Base-by-base conservation (phyloP, 2,113 vertebrate species). In the Hypocryptadius cinnamomeus region DNA sequence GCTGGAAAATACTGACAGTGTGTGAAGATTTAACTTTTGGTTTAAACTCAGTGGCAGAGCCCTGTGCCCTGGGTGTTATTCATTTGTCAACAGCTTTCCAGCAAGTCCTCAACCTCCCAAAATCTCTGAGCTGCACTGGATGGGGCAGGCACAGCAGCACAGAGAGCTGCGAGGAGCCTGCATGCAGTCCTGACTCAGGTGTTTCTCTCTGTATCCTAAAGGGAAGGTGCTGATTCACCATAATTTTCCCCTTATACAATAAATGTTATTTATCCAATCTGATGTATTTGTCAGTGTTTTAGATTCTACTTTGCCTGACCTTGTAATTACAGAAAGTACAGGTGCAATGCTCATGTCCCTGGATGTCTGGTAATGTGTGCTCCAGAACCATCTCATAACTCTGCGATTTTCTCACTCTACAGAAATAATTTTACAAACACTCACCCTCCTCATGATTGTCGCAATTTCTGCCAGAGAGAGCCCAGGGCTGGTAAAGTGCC, bases 401-500 rank as follows among this genome's bases (percentile, higher is more conserved):
- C 72, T 31, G 13, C 9, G 23, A 78, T 86, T 80, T 94, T 86
- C 73, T 87, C 63, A 39, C 48, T 72, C 35, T 9, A 39, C 56
- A 89, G 68, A 95, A 94, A 87, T 83, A 63, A 94, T 87, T 93
- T 92, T 74, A 91, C 64, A 72, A 78, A 76, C 56, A 23, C 71
- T 87, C 63, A 31, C 19, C 9, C 77, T 84, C 56, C 61, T 80
- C 65, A 22, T n/a, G 45, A 92, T 40, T 90, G 69, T 80, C 5
- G 0, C 87, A 74, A 21, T 92, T 92, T 84, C 94, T 96, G 92
- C 90, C 88, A 95, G 69, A 91, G 86, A 95, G 53, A 74, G 64
- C 65, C 79, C 72, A 84, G 65, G 65, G 72, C 90, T 96, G 96
- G 93, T 90, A 57, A 68, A 84, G 61, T 94, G 95, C 94, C 96